Base-by-base conservation (phyloP, 53 echinoderm and acorn worm genomes). In the Echinometra lucunter region DNA sequence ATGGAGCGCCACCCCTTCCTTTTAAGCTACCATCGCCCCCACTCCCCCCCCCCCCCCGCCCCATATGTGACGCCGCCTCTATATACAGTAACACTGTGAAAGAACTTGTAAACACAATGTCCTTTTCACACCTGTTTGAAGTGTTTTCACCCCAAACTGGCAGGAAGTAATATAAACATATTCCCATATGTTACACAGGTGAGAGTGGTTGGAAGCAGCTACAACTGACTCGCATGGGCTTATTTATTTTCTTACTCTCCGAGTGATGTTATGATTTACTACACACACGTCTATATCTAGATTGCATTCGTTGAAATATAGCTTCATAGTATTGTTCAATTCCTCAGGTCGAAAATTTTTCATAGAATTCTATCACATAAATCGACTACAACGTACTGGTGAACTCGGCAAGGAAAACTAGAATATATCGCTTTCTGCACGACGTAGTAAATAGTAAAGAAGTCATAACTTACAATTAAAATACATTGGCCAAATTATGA, bases 141-240 rank as follows among this genome's bases (percentile, higher is more conserved):
- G 90, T 63, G 63, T 58, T 90, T 58, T 58, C 60, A 58, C 57
- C 58, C 15, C 58, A 30, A 90, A 57, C 58, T 15, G 8, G 37
- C 40, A 63, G 58, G 90, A 90, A 63, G 49, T 47, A 90, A 90
- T 90, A 63, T 90, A 90, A 58, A 58, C 63, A 58, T 1, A 58
- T 58, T 38, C 47, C 44, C 91, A 66, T 91, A 38, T 91, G 91
- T 70, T 45, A 32, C 27, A 45, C 91, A 91, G 91, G 91, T 91
- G 91, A 58, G 25, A 28, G 23, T 47, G 63, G 38, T 90, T 21
- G 90, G 37, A 37, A 2, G 11, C 49, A 9, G 58, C 25, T 57
- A 3, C 28, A 58, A 58, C n/a, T n/a, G n/a, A n/a, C n/a, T n/a
- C n/a, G 63, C 58, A 58, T 28, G 57, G n/a, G n/a, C n/a, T n/a